phyloP scores from a whole-genome alignment of 1,140 invertebrate species.

The Achatina immaculata region DNA sequence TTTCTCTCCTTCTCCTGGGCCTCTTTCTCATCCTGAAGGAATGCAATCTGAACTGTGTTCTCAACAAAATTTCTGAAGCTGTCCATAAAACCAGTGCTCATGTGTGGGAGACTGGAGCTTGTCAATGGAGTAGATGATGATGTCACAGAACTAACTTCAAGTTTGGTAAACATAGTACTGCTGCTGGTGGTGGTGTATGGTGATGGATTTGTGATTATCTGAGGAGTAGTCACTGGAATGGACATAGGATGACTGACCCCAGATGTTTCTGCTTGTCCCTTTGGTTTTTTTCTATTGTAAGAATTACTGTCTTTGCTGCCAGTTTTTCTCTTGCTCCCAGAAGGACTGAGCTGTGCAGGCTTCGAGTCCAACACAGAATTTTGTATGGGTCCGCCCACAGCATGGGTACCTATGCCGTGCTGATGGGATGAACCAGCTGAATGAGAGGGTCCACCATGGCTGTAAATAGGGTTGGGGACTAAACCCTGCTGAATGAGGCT shows the following conservation, averaged over 20 bases:
- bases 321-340: conserved; percentile 68
- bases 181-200: conserved; percentile 73
- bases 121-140: conserved; percentile 73
- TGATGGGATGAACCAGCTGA: conserved; percentile 35
- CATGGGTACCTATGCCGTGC: conserved; percentile 16
- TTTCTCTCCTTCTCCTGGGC: conserved; percentile 24
- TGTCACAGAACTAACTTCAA: conserved; percentile 44
- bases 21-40: conserved; percentile 60
- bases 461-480: conserved; percentile 72
- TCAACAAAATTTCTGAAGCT: conserved; percentile 71
- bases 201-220: conserved; percentile 74
- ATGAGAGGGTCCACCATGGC: conserved; percentile 43
- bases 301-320: conserved; percentile 33
- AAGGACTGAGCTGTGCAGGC: conserved; percentile 77
- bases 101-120: conserved; percentile 73
- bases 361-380: conserved; percentile 34
- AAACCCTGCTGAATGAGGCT: conserved; percentile 72
- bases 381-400: conserved; percentile 43
- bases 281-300: conserved; percentile 40
- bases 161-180: conserved; percentile 39
- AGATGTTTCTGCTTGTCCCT: conserved; percentile 54
- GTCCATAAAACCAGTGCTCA: conserved; percentile 62
- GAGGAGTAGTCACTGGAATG: conserved; percentile 76
- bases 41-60: conserved; percentile 69
- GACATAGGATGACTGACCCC: conserved; percentile 55